Base-by-base conservation (phyloP, 2,113 vertebrate species). In the Macquaria australasica region DNA sequence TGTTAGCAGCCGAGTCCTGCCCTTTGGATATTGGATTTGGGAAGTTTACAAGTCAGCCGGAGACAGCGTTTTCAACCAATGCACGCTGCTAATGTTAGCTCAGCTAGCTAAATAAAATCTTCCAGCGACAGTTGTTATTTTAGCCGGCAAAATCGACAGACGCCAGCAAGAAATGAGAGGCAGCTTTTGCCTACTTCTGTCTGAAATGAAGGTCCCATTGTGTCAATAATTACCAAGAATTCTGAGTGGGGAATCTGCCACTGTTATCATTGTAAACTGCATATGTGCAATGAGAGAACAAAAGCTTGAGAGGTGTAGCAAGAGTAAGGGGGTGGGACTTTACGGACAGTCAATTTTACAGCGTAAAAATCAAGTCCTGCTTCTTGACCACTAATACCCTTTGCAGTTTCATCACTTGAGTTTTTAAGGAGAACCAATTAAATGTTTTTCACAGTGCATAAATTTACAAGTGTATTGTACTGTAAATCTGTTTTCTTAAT, bases 401-500 rank as follows among this genome's bases (percentile, higher is more conserved):
- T 82, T 28, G 58, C 76, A 69, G 63, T 83, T 87, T 75, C 4
- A 78, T 84, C 81, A 84, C 80, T 87, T 91, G 82, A 66, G 71
- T 83, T 88, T 90, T 85, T 83, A 85, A 88, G 85, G 58, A 51
- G 81, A 92, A 90, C 83, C 79, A 76, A 86, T 85, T 83, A 82
- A 69, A 55, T 71, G 87, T 87, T 86, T 79, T 89, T 78, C 25
- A 82, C 88, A 86, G 87, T 85, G 87, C 83, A 67, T 72, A 83
- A 71, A 92, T 88, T 81, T 86, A 87, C 89, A 87, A 82, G 81
- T 89, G 90, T 93, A 86, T 85, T 91, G 89, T 95, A 94, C 91
- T 90, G 91, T 94, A 91, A 91, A 89, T 92, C 89, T 90, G 71
- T 91, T 93, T 91, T 89, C 86, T 83, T 89, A 85, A 83, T 79